Percentiles rank a stretch among this genome's conserved stretches.
phyloP scores from a whole-genome alignment of 1,140 invertebrate genomes.

The Dreissena polymorpha region DNA sequence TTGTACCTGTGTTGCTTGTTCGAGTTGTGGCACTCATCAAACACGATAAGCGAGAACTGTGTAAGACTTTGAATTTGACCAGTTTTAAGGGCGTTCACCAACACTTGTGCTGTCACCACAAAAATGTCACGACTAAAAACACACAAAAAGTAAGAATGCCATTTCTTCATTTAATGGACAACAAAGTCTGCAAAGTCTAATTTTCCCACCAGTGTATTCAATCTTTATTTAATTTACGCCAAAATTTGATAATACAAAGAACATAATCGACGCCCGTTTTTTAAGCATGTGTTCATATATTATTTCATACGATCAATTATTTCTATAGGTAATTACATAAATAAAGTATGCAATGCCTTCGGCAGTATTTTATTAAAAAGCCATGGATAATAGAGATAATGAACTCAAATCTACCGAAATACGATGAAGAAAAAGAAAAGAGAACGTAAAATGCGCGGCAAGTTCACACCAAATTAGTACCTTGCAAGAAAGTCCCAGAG shows the following conservation, averaged over 20 bases:
- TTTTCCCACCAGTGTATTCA: not conserved
- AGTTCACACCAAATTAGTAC: not conserved
- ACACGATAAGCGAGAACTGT: conserved; percentile 72
- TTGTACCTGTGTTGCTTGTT: conserved; percentile 75
- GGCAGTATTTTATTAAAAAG: no score
- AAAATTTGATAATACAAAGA: not conserved
- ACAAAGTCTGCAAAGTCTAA: not conserved
- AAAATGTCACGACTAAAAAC: conserved; percentile 66
- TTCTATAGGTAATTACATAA: no score
- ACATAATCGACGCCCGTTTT: no score
- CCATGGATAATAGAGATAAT: no score
- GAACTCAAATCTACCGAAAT: no score
- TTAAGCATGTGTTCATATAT: no score
- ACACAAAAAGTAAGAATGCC: not conserved
- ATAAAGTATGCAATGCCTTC: not conserved
- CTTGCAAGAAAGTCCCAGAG: conserved; percentile 49
- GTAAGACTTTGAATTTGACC: conserved; percentile 59
- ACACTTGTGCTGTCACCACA: conserved; percentile 77
- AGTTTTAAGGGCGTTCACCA: conserved; percentile 71
- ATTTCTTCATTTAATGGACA: not conserved
- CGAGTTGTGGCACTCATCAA: conserved; percentile 79
- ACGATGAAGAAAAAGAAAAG: no score
- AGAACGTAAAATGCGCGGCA: not conserved
- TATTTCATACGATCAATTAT: no score
- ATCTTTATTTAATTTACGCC: not conserved